Evolutionary conservation across 2,113 vertebrate species (phyloP), one percentile per base, ranked within the genome.

Genomic region (Zosterops lateralis): DNA sequence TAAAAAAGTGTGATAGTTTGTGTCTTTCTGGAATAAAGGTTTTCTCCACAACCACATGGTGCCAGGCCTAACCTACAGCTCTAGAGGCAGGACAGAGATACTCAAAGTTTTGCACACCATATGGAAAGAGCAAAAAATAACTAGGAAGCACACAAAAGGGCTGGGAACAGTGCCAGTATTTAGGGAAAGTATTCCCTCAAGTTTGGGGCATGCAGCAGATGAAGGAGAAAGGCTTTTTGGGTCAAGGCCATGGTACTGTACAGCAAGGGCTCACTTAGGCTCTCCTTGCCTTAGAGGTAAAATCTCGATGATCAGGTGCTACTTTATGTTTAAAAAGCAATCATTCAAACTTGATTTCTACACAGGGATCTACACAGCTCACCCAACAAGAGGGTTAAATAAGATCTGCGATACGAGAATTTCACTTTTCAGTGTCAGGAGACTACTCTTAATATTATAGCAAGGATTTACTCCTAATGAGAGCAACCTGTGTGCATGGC

Each of bases 111-210:
- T 85, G 15, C 22, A 48, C 17, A 42, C 32, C 68, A 78, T 51
- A 87, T 76, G 79, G 89, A 89, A 84, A 17, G 38, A 91, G 61
- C 12, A 73, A 91, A 91, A 91, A 68, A 72, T 72, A 89, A 72
- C 57, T 62, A 92, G 62, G 40, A 91, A 79, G 53, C 53, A 82
- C 45, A 82, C 13, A 7, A 62, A 79, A 24, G 42, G 31, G 17
- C n/a, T 50, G 71, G 82, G 79, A 94, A 70, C 12, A 29, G 7
- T 58, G 87, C 75, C 90, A 90, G 29, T 9, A 38, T 38, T 89
- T 50, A 61, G 50, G 56, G 24, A 94, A 91, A 87, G 72, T 64
- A 83, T 58, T 73, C 60, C 87, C 42, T 87, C 60, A 57, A 50
- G 17, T 82, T 51, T 89, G 57, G 47, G 36, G 32, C 17, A 70